Conservation (phyloP, 2,888 invertebrate species). For the Polietes domitor region DNA sequence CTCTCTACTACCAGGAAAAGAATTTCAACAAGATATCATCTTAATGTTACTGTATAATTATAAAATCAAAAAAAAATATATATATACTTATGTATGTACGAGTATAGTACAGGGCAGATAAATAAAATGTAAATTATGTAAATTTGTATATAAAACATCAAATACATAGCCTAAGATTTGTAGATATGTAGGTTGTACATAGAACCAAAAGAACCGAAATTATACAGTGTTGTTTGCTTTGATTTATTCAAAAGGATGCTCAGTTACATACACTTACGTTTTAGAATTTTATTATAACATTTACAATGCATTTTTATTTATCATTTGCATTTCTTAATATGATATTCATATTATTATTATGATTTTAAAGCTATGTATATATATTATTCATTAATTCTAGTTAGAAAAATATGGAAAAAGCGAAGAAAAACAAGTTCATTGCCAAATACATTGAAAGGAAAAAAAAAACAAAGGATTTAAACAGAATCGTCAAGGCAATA, state of each 20-base stretch:
- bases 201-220: background rate
- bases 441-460: background rate
- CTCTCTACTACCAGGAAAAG: constrained; percentile 15
- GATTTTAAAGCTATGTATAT: background rate
- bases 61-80: too few relatives aligned
- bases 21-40: background rate
- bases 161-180: constrained; percentile 3
- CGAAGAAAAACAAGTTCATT: background rate
- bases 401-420: background rate
- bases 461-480: background rate
- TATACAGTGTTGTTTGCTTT: background rate
- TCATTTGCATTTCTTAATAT: background rate
- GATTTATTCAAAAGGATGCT: constrained; percentile 38
- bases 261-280: constrained; percentile 8
- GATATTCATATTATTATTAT: background rate
- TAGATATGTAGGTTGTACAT: background rate
- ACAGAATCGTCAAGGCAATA: background rate
- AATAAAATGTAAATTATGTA: too few relatives aligned
- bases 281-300: background rate
- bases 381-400: background rate
- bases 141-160: background rate
- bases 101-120: too few relatives aligned
- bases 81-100: too few relatives aligned
- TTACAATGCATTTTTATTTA: background rate
- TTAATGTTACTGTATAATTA: constrained; percentile 4